These are phyloP conservation scores for Ara ararauna DNA, from an alignment of 2,797 vertebrate genomes.

Conservation along the genomic window DNA sequence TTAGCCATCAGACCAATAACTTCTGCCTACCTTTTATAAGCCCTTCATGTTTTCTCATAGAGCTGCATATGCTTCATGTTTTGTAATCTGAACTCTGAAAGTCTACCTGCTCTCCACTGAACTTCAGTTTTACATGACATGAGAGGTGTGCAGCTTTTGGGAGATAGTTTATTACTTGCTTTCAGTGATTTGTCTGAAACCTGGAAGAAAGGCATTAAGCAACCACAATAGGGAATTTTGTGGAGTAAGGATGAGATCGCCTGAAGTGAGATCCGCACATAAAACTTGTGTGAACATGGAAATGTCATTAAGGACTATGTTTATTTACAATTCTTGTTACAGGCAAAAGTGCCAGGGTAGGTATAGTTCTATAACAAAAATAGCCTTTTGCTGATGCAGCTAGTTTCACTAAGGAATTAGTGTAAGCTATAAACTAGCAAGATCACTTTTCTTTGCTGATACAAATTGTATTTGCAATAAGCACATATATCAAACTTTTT, in stretches of 20 bases:
- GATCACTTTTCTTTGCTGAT: slow-evolving; percentile 18
- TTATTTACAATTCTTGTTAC: slow-evolving; percentile 18
- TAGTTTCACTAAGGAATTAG: slow-evolving; percentile 12
- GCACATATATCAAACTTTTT: neutral
- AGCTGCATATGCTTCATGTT: neutral
- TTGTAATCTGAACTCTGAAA: neutral
- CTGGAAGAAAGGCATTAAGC: neutral
- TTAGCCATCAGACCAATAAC: neutral
- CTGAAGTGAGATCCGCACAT: neutral
- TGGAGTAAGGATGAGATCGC: neutral
- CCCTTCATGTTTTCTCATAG: neutral
- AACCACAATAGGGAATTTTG: neutral
- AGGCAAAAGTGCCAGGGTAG: neutral
- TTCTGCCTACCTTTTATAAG: neutral
- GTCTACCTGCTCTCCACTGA: neutral
- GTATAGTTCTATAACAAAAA: neutral
- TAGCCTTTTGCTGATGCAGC: slow-evolving; percentile 1
- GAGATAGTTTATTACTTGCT: neutral
- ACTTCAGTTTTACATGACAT: neutral
- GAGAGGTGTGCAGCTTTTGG: neutral
- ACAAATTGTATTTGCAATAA: neutral
- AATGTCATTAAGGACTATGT: neutral
- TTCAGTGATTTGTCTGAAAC: neutral
- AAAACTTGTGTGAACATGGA: neutral
- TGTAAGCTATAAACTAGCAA: slow-evolving; percentile 5